Evolutionary conservation across 2,797 vertebrate genomes (phyloP).

Genomic region (Furcifer pardalis): DNA sequence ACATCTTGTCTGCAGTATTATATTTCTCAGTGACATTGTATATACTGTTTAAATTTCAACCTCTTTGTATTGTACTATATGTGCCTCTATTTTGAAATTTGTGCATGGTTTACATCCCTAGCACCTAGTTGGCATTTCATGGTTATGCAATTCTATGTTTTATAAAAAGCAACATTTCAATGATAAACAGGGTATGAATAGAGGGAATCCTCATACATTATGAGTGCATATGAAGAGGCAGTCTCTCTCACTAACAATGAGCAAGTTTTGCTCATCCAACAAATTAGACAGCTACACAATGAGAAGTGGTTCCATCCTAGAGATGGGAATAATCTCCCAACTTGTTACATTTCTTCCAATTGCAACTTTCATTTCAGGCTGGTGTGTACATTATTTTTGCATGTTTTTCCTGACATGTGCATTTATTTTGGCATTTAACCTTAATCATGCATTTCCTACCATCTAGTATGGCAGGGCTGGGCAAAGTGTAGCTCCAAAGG

Average conservation of each 20-base stretch:
- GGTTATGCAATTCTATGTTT: constrained; percentile 49
- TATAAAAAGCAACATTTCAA: constrained; percentile 33
- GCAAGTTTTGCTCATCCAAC: background rate
- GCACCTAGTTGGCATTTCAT: constrained; percentile 48
- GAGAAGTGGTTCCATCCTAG: background rate
- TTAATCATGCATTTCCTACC: no score
- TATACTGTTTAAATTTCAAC: constrained; percentile 68
- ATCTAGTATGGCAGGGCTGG: no score
- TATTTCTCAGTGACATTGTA: constrained; percentile 77
- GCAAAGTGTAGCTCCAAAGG: no score
- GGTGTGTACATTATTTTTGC: no score
- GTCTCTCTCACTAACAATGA: background rate
- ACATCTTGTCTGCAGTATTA: constrained; percentile 73
- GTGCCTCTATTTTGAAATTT: constrained; percentile 70
- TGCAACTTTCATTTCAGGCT: no score
- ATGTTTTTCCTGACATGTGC: no score
- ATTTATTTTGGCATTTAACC: no score
- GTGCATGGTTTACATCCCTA: constrained; percentile 75
- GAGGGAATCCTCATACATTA: background rate
- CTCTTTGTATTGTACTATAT: constrained; percentile 72
- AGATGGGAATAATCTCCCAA: no score
- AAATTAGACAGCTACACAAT: background rate
- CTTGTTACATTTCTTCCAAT: no score
- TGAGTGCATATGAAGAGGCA: background rate
- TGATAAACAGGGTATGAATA: constrained; percentile 2